These are phyloP conservation scores for Laticauda laticaudata DNA, from an alignment of 2,113 vertebrate species.

Conservation along the genomic window DNA sequence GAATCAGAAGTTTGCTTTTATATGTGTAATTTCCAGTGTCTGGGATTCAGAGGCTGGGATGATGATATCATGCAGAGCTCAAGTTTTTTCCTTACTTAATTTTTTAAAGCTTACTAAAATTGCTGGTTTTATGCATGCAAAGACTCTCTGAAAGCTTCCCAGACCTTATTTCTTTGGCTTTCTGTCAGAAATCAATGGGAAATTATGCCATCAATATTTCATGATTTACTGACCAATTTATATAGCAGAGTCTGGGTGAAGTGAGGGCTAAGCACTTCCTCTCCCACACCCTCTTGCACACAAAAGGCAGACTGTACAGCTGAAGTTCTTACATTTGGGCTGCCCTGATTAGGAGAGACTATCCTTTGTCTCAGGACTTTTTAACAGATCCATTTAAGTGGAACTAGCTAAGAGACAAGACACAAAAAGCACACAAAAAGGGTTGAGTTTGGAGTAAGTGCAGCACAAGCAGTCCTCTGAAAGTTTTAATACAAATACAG, in stretches of 20 bases:
- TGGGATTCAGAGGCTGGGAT: neutral
- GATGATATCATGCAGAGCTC: neutral
- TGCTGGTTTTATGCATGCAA: neutral
- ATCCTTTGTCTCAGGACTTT: neutral
- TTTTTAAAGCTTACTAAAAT: neutral
- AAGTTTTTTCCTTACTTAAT: neutral
- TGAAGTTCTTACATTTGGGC: neutral
- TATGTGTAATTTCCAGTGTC: neutral
- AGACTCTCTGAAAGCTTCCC: neutral
- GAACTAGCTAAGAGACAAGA: neutral
- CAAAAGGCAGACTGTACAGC: neutral
- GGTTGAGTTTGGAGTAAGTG: neutral
- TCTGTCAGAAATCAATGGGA: neutral
- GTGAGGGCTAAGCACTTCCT: neutral
- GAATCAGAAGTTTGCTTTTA: neutral
- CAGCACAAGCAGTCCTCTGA: neutral
- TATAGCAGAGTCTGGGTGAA: neutral
- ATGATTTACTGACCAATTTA: neutral
- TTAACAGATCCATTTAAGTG: neutral
- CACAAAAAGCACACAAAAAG: neutral
- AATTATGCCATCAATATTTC: neutral
- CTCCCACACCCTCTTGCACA: rapidly evolving
- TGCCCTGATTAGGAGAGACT: neutral
- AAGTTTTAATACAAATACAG: neutral
- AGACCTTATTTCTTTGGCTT: neutral